Conservation (phyloP, 1,140 invertebrate genomes). For the Papilio dardanus region DNA sequence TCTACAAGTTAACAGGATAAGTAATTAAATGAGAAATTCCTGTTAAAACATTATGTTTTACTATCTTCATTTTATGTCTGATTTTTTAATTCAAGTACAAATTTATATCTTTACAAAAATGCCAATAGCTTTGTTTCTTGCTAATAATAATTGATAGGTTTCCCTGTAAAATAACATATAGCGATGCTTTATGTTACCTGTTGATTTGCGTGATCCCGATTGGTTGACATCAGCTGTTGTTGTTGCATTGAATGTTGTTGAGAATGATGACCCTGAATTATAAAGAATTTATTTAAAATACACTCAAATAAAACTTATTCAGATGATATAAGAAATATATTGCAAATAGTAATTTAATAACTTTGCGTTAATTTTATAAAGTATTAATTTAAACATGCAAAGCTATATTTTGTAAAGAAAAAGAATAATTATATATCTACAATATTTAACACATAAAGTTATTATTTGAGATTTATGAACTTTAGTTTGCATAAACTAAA, state of each 20-base stretch:
- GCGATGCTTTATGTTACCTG: constrained; percentile 63
- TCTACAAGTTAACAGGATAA: no score
- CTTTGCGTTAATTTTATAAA: background rate
- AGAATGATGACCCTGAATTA: constrained; percentile 69
- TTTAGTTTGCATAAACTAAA: background rate
- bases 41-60: no score
- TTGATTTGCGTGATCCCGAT: constrained; percentile 71
- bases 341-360: background rate
- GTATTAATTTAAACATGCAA: background rate
- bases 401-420: background rate
- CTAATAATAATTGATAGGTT: constrained; percentile 29
- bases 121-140: no score
- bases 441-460: background rate
- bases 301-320: background rate
- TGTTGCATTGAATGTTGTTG: constrained; percentile 74
- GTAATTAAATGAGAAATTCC: no score
- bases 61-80: no score
- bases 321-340: background rate
- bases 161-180: background rate
- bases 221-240: constrained; percentile 68
- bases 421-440: background rate
- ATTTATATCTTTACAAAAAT: no score
- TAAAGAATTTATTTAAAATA: constrained; percentile 31
- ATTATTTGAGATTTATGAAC: background rate
- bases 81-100: no score